A percentile compares a stretch with the other conserved stretches of the same genome.
These are phyloP conservation scores for Plecturocebus donacophilus DNA, from an alignment of 2,113 vertebrate genomes.

Conservation along the genomic window DNA sequence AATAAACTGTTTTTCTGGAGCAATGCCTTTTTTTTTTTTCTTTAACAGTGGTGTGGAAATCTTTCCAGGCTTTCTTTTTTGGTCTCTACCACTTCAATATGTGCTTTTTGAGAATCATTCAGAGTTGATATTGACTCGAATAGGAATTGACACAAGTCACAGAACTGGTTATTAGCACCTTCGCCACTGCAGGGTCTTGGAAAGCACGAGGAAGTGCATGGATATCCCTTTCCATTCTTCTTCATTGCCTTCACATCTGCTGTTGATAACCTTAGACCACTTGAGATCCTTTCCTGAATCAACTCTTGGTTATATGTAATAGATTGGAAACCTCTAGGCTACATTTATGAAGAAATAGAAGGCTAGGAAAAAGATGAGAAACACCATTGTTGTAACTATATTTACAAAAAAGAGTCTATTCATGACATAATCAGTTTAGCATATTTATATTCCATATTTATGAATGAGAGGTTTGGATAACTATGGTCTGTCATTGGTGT, in stretches of 20 bases:
- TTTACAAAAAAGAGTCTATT: background rate
- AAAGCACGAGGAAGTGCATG: fast-evolving
- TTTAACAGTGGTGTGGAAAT: background rate
- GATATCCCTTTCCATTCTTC: background rate
- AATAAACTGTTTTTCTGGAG: background rate
- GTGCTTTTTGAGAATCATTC: background rate
- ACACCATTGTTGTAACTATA: too few relatives aligned
- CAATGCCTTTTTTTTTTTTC: background rate
- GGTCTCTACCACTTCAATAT: background rate
- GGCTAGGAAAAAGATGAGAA: background rate
- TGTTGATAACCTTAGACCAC: background rate
- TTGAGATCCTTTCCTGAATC: background rate
- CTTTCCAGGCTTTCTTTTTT: background rate
- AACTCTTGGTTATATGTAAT: background rate
- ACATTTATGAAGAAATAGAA: background rate
- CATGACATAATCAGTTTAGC: background rate
- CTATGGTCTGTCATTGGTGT: constrained; percentile 19
- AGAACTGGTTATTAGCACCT: background rate
- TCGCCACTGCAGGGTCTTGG: background rate
- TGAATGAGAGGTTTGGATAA: constrained; percentile 61
- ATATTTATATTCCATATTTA: background rate
- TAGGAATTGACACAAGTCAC: background rate
- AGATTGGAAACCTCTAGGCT: background rate
- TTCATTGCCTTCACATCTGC: background rate
- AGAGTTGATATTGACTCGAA: background rate